Percentiles rank a stretch among this genome's conserved stretches.
phyloP scores from a whole-genome alignment of 1,140 invertebrate genomes.

The Bombus consobrinus region DNA sequence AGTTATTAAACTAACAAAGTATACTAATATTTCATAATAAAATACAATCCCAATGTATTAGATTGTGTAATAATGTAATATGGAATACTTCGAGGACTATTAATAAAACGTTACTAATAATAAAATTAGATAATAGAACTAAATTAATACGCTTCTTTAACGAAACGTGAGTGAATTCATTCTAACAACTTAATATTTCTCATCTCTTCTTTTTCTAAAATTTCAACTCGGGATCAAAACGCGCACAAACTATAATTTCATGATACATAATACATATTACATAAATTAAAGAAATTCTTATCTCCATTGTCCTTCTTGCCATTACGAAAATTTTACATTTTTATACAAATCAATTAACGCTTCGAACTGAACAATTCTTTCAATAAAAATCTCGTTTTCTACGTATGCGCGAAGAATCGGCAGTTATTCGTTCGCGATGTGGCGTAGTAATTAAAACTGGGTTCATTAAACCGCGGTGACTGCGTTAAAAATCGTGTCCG shows the following conservation, averaged over 20 bases:
- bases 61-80: neutral
- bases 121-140: no score
- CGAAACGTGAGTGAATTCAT: no score
- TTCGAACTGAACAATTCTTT: neutral
- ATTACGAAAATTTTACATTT: neutral
- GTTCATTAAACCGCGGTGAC: slow-evolving; percentile 45
- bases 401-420: neutral
- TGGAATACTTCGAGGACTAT: no score
- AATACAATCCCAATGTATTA: neutral
- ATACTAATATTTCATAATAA: neutral
- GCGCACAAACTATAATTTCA: no score
- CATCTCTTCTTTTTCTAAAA: no score
- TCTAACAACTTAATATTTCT: no score
- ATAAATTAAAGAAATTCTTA: neutral
- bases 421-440: neutral
- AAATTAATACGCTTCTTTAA: no score
- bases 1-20: neutral
- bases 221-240: no score
- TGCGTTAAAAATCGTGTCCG: slow-evolving; percentile 36
- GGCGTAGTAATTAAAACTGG: slow-evolving; percentile 23
- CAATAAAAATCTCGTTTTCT: neutral
- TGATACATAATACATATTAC: neutral
- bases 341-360: neutral
- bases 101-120: no score
- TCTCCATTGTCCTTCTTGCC: neutral